phyloP scores from a whole-genome alignment of 2,888 invertebrate genomes.

The Phrixothrix hirtus region DNA sequence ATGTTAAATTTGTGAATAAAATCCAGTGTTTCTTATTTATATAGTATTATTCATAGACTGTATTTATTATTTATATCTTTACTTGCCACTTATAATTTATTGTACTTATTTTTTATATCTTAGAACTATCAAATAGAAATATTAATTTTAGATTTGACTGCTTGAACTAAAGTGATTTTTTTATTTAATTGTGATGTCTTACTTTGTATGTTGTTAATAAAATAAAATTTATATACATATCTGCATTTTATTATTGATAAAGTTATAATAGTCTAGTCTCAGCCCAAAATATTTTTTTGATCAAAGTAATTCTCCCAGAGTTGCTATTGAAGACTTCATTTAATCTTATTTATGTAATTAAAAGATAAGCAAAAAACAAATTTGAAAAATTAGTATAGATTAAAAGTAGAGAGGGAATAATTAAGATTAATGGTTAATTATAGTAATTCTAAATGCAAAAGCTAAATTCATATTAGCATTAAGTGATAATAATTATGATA shows the following conservation, averaged over 20 bases:
- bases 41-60: constrained; percentile 19
- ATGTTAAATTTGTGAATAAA: constrained; percentile 14
- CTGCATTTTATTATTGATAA: not conserved
- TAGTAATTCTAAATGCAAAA: too few species aligned
- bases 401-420: too few species aligned
- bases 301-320: too few species aligned
- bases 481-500: too few species aligned
- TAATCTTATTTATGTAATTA: too few species aligned
- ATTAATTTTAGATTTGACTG: not conserved
- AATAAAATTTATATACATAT: not conserved
- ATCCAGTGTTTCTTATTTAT: constrained; percentile 9
- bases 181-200: not conserved
- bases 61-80: constrained; percentile 21
- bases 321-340: too few species aligned
- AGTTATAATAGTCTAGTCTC: too few species aligned
- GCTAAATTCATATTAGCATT: too few species aligned
- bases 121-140: not conserved
- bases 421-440: too few species aligned
- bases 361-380: too few species aligned
- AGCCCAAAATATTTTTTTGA: too few species aligned
- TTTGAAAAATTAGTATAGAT: too few species aligned
- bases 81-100: constrained; percentile 24
- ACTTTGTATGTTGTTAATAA: not conserved
- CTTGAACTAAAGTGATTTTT: not conserved
- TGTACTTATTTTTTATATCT: constrained; percentile 8